Percentiles rank a stretch among this genome's conserved stretches.
phyloP scores from a whole-genome alignment of 2,888 invertebrate genomes.

The Noctua pronuba region DNA sequence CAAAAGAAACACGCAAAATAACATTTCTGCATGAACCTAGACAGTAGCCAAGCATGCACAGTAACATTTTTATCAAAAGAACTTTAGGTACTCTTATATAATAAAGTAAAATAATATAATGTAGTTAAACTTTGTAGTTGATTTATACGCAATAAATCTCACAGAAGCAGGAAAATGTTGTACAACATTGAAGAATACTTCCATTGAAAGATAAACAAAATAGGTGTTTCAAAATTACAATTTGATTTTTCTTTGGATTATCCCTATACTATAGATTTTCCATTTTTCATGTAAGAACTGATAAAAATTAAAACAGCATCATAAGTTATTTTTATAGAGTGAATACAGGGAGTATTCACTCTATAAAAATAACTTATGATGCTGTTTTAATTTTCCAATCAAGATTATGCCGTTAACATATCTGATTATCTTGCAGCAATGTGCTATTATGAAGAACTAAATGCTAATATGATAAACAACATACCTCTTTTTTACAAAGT shows the following conservation, averaged over 20 bases:
- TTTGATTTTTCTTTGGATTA: background rate
- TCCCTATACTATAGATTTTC: background rate
- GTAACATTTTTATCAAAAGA: background rate
- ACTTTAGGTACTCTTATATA: background rate
- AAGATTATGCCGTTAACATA: background rate
- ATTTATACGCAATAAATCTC: background rate
- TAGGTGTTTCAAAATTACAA: background rate
- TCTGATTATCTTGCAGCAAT: background rate
- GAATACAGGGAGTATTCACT: no score
- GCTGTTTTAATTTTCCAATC: no score
- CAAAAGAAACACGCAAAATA: background rate
- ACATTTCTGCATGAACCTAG: background rate
- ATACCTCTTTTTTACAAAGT: conserved; percentile 93
- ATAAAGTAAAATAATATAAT: background rate
- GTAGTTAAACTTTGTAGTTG: background rate
- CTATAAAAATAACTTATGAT: no score
- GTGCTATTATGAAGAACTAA: background rate
- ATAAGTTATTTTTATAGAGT: conserved; percentile 1
- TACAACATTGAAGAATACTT: background rate
- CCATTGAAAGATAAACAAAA: conserved; percentile 13
- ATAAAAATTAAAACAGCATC: conserved; percentile 5
- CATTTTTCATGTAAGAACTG: background rate
- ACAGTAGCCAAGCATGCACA: background rate
- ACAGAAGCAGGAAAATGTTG: conserved; percentile 43
- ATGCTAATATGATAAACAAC: background rate